Evolutionary conservation across 2,888 invertebrate species (phyloP).

Genomic region (Hermodice carunculata): DNA sequence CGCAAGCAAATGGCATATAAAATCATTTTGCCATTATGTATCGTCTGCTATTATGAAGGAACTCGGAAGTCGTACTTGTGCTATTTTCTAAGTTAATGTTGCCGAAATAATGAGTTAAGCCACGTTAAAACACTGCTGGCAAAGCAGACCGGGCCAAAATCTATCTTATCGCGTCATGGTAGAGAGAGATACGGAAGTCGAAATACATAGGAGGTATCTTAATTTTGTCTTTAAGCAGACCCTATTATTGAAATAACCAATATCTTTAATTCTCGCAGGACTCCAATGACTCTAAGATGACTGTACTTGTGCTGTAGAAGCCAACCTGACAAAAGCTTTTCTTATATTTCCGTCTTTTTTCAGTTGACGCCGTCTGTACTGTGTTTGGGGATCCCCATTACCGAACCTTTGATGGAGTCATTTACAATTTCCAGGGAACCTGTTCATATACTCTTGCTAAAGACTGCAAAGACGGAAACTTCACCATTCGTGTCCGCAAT

Average conservation of each 20-base stretch:
- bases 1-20: too few species aligned
- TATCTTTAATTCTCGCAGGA: not conserved
- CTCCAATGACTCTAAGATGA: not conserved
- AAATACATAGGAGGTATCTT: too few species aligned
- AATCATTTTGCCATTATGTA: too few species aligned
- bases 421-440: slow-evolving; percentile 89
- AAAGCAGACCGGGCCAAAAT: too few species aligned
- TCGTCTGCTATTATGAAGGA: too few species aligned
- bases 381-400: slow-evolving; percentile 97
- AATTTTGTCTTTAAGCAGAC: too few species aligned
- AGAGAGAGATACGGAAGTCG: too few species aligned
- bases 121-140: too few species aligned
- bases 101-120: too few species aligned
- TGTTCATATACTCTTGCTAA: slow-evolving; percentile 87
- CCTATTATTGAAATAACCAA: not conserved
- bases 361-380: slow-evolving; percentile 89
- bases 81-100: too few species aligned
- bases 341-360: slow-evolving; percentile 44
- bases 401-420: slow-evolving; percentile 93
- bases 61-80: too few species aligned
- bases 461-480: slow-evolving; percentile 80
- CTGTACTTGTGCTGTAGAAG: not conserved
- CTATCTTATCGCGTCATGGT: too few species aligned
- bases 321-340: not conserved
- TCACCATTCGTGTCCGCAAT: slow-evolving; percentile 91